phyloP scores from a whole-genome alignment of 2,888 invertebrate genomes.

The Watsonalla binaria region DNA sequence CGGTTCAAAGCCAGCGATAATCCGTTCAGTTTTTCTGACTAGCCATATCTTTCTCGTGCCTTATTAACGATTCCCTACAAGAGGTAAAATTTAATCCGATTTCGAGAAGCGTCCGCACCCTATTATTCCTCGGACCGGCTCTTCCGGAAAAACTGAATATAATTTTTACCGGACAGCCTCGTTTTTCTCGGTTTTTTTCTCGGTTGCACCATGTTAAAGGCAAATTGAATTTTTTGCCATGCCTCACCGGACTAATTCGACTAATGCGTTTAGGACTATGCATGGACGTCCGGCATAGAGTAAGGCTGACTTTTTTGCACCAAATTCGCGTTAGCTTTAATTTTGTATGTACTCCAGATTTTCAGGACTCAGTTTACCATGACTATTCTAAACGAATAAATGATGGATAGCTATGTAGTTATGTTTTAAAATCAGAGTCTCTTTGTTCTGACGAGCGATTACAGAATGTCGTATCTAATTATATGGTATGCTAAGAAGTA shows the following conservation, averaged over 20 bases:
- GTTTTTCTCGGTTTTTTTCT: conserved; percentile 45
- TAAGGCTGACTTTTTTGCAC: conserved; percentile 21
- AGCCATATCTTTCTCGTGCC: conserved; percentile 15
- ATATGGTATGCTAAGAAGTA: no score
- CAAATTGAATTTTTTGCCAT: conserved; percentile 75
- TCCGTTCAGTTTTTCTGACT: conserved; percentile 6
- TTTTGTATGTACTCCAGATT: background rate
- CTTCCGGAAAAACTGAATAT: conserved; percentile 63
- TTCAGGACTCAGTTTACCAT: no score
- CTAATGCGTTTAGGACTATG: conserved; percentile 70
- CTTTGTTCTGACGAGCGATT: no score
- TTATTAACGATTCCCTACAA: conserved; percentile 52
- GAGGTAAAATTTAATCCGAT: conserved; percentile 63
- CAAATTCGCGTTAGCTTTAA: conserved; percentile 23
- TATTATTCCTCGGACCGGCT: conserved; percentile 50
- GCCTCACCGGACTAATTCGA: conserved; percentile 72
- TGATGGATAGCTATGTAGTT: no score
- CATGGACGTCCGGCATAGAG: conserved; percentile 38
- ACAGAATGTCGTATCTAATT: no score
- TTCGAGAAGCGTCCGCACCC: conserved; percentile 48
- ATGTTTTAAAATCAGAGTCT: no score
- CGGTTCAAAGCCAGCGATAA: background rate
- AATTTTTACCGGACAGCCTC: conserved; percentile 60
- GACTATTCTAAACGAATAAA: no score
- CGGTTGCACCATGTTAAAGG: conserved; percentile 51